phyloP scores from a whole-genome alignment of 2,888 invertebrate genomes.

The Crematogaster levior region DNA sequence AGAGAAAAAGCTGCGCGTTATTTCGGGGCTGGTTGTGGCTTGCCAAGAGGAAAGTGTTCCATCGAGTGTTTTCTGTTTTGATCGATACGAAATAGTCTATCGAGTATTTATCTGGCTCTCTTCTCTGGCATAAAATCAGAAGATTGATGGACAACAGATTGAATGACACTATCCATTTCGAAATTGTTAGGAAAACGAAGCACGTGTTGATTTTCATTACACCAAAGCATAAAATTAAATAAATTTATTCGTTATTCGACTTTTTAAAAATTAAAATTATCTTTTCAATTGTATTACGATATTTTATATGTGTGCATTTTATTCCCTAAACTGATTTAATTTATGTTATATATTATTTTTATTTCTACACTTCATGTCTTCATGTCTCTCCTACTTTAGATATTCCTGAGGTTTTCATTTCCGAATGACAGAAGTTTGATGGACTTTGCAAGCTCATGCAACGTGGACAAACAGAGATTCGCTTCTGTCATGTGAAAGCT shows the following conservation, averaged over 20 bases:
- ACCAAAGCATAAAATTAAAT: not conserved
- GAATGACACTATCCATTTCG: not conserved
- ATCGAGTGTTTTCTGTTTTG: conserved; percentile 44
- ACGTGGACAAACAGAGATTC: conserved; percentile 18
- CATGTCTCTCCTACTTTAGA: not conserved
- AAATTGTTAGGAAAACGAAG: not conserved
- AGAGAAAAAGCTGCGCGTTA: conserved; percentile 51
- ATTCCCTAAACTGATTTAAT: not conserved
- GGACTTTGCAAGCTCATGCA: not conserved
- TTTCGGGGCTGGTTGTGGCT: conserved; percentile 50
- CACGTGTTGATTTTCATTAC: not conserved
- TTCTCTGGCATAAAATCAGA: conserved; percentile 26
- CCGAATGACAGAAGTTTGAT: not conserved
- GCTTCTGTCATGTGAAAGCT: conserved; percentile 32
- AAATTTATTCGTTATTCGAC: not conserved
- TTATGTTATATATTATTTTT: not conserved
- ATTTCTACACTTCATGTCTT: no score
- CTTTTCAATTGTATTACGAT: not conserved
- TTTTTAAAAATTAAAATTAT: not conserved
- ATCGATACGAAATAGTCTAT: conserved; percentile 16
- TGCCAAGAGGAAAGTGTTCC: conserved; percentile 39
- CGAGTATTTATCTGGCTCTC: conserved; percentile 9
- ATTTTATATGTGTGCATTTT: not conserved
- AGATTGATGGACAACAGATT: conserved; percentile 21
- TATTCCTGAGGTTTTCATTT: not conserved